These are phyloP conservation scores for Brachyptera risi DNA, from an alignment of 2,888 invertebrate species.

Conservation along the genomic window DNA sequence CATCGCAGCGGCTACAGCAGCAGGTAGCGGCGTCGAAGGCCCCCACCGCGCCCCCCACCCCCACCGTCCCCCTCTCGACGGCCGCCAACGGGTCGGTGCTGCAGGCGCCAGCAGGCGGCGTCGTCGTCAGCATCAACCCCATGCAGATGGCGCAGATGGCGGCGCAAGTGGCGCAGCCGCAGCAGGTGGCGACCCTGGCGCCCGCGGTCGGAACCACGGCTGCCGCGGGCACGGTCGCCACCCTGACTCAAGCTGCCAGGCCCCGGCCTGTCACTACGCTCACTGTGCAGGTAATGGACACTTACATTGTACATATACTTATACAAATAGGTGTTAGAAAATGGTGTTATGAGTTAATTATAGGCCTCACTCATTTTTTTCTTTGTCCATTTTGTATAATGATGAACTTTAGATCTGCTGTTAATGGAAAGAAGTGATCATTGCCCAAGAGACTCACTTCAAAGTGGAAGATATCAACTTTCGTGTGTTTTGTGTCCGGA, in stretches of 20 bases:
- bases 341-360: no score
- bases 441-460: no score
- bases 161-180: constrained; percentile 1
- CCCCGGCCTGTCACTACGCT: constrained; percentile 30
- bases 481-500: no score
- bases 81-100: background rate
- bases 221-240: constrained; percentile 27
- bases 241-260: constrained; percentile 23
- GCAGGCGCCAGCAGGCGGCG: background rate
- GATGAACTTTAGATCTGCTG: no score
- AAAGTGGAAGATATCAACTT: no score
- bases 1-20: constrained; percentile 42
- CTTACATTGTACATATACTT: no score
- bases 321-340: no score
- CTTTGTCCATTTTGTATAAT: no score
- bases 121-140: constrained; percentile 17
- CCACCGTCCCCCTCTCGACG: constrained; percentile 25
- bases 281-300: constrained; percentile 28
- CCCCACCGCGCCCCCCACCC: constrained; percentile 35
- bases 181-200: constrained; percentile 1
- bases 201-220: constrained; percentile 37
- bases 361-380: no score
- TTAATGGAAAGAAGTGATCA: no score
- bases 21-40: constrained; percentile 39
- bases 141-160: constrained; percentile 10